These are phyloP conservation scores for Rhineura floridana DNA, from an alignment of 2,113 vertebrate species.

Conservation along the genomic window DNA sequence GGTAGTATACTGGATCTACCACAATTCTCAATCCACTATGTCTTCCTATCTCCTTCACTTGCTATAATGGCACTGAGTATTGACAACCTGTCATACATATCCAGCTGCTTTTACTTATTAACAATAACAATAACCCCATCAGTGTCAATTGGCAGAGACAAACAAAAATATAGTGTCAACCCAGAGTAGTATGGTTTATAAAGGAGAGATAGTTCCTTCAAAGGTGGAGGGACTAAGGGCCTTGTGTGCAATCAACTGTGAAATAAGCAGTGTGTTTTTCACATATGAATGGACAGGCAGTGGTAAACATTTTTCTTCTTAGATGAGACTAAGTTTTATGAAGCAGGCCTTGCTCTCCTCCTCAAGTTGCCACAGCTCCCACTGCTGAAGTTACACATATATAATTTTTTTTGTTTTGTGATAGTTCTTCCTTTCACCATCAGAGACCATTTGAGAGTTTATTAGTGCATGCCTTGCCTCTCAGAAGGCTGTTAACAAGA, in stretches of 20 bases:
- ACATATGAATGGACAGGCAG: not conserved
- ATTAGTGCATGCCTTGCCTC: not conserved
- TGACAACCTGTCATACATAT: slow-evolving; percentile 13
- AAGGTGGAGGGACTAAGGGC: not conserved
- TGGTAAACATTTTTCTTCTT: not conserved
- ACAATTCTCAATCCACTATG: not conserved
- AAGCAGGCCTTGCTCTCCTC: not conserved
- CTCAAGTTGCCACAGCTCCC: not conserved
- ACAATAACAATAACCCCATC: not conserved
- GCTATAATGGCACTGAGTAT: not conserved
- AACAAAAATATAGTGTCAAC: not conserved
- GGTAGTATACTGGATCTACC: not conserved
- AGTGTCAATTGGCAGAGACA: not conserved
- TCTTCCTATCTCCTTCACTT: not conserved
- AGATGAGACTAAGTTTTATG: not conserved
- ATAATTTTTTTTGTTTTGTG: not conserved
- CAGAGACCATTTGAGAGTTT: not conserved
- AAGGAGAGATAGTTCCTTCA: not conserved
- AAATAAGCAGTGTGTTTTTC: not conserved
- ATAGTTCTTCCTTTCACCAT: not conserved
- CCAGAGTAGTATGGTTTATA: not conserved
- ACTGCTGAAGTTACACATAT: not conserved
- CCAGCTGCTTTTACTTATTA: not conserved
- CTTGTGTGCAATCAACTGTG: not conserved
- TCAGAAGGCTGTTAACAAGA: not conserved